Evolutionary conservation across 2,888 invertebrate genomes (phyloP).

Genomic region (Tetramorium bicarinatum): DNA sequence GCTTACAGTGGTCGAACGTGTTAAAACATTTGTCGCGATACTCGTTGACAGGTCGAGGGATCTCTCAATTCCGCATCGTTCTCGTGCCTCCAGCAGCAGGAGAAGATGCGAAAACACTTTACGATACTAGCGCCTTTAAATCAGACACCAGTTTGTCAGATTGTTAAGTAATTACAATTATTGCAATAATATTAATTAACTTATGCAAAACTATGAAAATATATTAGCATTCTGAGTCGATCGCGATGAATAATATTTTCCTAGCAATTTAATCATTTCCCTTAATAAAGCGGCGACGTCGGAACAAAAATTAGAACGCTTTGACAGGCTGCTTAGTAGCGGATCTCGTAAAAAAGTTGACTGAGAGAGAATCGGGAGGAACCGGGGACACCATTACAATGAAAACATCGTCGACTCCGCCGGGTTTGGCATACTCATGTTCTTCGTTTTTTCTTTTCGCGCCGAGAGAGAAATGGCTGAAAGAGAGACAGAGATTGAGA

Average conservation of each 20-base stretch:
- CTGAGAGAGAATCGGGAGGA: constrained; percentile 58
- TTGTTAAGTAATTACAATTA: background rate
- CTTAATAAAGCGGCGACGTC: constrained; percentile 31
- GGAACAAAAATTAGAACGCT: constrained; percentile 72
- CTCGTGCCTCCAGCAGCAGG: background rate
- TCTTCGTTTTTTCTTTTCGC: constrained; percentile 68
- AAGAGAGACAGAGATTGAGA: constrained; percentile 54
- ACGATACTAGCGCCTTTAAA: background rate
- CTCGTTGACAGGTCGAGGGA: constrained; percentile 60
- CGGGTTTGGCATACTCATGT: constrained; percentile 69
- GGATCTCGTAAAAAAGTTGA: constrained; percentile 64
- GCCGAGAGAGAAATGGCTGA: constrained; percentile 59
- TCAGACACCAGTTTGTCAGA: background rate
- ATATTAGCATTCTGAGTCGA: background rate
- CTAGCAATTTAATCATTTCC: background rate
- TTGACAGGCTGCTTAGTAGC: constrained; percentile 76
- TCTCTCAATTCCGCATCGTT: constrained; percentile 54
- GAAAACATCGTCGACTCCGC: constrained; percentile 82
- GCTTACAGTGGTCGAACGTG: constrained; percentile 70
- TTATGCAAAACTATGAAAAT: background rate
- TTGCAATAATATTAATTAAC: constrained; percentile 1
- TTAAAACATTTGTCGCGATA: constrained; percentile 73
- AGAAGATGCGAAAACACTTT: background rate
- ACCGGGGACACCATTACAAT: constrained; percentile 80
- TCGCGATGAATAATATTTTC: background rate